Conservation (phyloP, 2,888 invertebrate genomes). For the Diarsia dahlii region DNA sequence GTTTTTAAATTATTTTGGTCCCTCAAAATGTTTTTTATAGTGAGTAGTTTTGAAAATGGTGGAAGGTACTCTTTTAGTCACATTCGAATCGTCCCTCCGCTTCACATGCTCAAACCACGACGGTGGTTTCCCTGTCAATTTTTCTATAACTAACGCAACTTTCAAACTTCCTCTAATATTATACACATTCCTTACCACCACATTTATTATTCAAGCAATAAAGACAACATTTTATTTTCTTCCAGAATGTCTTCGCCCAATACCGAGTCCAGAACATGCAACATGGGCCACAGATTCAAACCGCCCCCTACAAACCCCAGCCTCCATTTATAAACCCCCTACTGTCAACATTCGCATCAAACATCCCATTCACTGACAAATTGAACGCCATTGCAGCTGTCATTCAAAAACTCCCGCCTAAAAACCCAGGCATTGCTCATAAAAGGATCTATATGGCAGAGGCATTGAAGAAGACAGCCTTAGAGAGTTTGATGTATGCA, state of each 20-base stretch:
- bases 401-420: slow-evolving; percentile 67
- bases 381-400: slow-evolving; percentile 66
- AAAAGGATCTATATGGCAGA: slow-evolving; percentile 72
- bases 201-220: not conserved
- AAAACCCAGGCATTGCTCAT: slow-evolving; percentile 50
- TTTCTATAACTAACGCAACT: too few relatives aligned
- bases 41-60: too few relatives aligned
- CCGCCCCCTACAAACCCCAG: slow-evolving; percentile 13
- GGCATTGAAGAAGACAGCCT: slow-evolving; percentile 71
- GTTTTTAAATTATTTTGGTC: not conserved
- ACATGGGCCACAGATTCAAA: slow-evolving; percentile 33
- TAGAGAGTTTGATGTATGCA: slow-evolving; percentile 73
- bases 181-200: too few relatives aligned
- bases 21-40: too few relatives aligned
- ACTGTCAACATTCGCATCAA: slow-evolving; percentile 50
- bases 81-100: too few relatives aligned
- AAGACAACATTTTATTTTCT: slow-evolving; percentile 22
- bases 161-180: too few relatives aligned
- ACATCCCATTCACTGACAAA: slow-evolving; percentile 66
- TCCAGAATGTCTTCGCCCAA: slow-evolving; percentile 51
- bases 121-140: too few relatives aligned
- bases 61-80: too few relatives aligned
- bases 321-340: slow-evolving; percentile 36
- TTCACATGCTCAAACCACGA: too few relatives aligned
- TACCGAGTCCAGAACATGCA: slow-evolving; percentile 26